These are phyloP conservation scores for Malachius bipustulatus DNA, from an alignment of 2,888 invertebrate species.

Conservation along the genomic window DNA sequence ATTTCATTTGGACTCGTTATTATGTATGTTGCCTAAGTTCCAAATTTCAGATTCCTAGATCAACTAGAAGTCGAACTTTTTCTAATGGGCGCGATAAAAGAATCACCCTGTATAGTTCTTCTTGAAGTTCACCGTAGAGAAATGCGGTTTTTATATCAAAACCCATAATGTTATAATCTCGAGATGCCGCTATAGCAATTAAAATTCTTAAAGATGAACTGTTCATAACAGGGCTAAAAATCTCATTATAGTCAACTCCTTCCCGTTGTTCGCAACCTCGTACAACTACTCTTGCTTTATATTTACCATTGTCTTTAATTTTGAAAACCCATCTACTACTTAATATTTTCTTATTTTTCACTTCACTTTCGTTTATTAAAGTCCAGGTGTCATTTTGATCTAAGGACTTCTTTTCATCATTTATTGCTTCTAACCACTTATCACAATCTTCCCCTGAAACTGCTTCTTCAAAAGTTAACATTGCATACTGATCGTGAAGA, in stretches of 20 bases:
- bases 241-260: constrained; percentile 1
- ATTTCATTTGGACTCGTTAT: too few relatives aligned
- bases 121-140: constrained; percentile 14
- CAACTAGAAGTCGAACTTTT: too few relatives aligned
- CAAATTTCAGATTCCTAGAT: too few relatives aligned
- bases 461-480: constrained; percentile 10
- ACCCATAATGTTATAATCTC: constrained; percentile 9
- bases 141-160: constrained; percentile 18
- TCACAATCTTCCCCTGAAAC: constrained; percentile 5
- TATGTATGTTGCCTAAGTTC: too few relatives aligned
- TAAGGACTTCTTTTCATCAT: constrained; percentile 19
- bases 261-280: not conserved
- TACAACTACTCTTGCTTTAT: not conserved
- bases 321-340: not conserved
- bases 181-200: constrained; percentile 12
- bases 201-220: constrained; percentile 6
- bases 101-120: constrained; percentile 17
- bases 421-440: constrained; percentile 15
- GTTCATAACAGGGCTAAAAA: constrained; percentile 6
- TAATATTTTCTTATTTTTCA: constrained; percentile 6
- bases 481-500: constrained; percentile 11
- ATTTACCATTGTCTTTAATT: constrained; percentile 11
- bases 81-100: too few relatives aligned
- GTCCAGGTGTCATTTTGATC: constrained; percentile 19
- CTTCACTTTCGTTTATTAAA: constrained; percentile 12